Conservation (phyloP, 2,888 invertebrate species). For the Ceramica pisi region DNA sequence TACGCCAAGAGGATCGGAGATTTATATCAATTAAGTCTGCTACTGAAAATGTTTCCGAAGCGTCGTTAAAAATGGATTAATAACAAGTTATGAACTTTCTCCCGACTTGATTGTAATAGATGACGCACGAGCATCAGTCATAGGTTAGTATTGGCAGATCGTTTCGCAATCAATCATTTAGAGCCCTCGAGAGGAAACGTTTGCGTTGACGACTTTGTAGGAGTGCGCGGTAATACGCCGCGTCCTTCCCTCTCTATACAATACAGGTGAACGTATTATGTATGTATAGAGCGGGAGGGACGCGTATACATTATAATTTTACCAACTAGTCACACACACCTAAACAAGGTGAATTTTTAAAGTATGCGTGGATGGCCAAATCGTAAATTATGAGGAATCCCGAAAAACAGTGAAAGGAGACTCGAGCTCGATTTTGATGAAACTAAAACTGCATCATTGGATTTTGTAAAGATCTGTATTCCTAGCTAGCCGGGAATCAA, state of each 20-base stretch:
- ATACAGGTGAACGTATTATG: too few relatives aligned
- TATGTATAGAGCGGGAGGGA: too few relatives aligned
- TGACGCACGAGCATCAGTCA: slow-evolving; percentile 15
- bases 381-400: too few relatives aligned
- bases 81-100: slow-evolving; percentile 1
- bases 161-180: slow-evolving; percentile 40
- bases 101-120: not conserved
- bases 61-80: not conserved
- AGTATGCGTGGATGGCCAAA: too few relatives aligned
- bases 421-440: too few relatives aligned
- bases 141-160: slow-evolving; percentile 28
- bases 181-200: slow-evolving; percentile 38
- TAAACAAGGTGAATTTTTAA: too few relatives aligned
- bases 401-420: too few relatives aligned
- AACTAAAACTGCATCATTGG: too few relatives aligned
- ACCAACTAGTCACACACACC: too few relatives aligned
- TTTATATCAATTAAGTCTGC: not conserved
- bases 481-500: too few relatives aligned
- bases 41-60: not conserved
- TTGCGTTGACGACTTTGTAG: slow-evolving; percentile 24
- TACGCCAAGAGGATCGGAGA: not conserved
- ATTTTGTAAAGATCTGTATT: too few relatives aligned
- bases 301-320: too few relatives aligned
- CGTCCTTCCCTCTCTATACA: slow-evolving; percentile 9
- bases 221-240: slow-evolving; percentile 11